Base-by-base conservation (phyloP, 2,113 vertebrate species). In the Recurvirostra avosetta region DNA sequence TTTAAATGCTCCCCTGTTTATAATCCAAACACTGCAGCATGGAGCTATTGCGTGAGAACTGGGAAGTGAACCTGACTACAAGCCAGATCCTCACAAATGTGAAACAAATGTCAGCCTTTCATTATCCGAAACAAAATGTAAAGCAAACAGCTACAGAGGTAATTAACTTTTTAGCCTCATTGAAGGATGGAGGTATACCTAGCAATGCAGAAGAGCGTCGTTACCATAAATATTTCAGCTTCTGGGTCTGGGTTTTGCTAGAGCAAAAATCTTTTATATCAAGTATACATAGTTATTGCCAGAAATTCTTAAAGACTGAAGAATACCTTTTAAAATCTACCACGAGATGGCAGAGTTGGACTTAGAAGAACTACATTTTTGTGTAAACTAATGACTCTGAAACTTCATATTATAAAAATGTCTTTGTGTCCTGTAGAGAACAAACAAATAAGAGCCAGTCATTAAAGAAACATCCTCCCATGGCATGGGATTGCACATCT, bases 1-100 rank as follows among this genome's bases (percentile, higher is more conserved):
- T 91, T 97, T 97, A 95, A 96, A 90, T 95, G 86, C 92, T 96
- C 97, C 94, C 92, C 86, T 97, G 96, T 85, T 96, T 94, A 82
- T 94, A 92, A 95, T 94, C 81, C 76, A 95, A 94, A 81, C 70
- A 43, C 74, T 73, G 45, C 74, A 95, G 62, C 58, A 76, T 62
- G 66, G 77, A 95, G 71, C 80, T 45, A 41, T 88, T 95, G 80
- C 66, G 83, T 97, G 97, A 96, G 96, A 97, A 96, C 87, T 94
- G 84, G 89, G 89, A 95, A 97, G 86, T 73, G 61, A 95, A 90
- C 50, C 91, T 92, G 91, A 96, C 70, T 85, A 41, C 62, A 92
- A 92, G 95, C 91, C 95, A 97, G 83, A 49, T 75, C 38, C 62
- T 87, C 56, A 49, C 92, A 95, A 95, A 97, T 96, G 96, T 41